phyloP scores from a whole-genome alignment of 1,140 invertebrate genomes.

The Drosophila trapezifrons region DNA sequence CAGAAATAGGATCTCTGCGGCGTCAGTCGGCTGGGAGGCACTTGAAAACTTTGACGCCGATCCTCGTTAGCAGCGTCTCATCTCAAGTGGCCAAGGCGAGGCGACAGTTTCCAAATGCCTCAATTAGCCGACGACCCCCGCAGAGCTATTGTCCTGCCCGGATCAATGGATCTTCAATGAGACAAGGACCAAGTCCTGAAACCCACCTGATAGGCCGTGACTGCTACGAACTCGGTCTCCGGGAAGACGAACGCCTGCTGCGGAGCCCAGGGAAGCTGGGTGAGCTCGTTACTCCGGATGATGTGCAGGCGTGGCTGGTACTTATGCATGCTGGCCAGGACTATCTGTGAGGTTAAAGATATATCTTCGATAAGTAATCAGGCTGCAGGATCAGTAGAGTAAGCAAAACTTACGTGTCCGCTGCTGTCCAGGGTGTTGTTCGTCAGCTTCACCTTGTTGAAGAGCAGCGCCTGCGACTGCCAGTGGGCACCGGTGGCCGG shows the following conservation, averaged over 20 bases:
- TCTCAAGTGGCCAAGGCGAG: constrained; percentile 48
- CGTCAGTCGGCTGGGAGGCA: constrained; percentile 23
- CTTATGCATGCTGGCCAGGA: constrained; percentile 96
- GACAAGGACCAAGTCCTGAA: background rate
- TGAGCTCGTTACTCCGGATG: constrained; percentile 89
- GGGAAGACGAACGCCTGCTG: constrained; percentile 89
- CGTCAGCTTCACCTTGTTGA: constrained; percentile 94
- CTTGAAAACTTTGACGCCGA: constrained; percentile 33
- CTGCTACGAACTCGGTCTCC: constrained; percentile 95
- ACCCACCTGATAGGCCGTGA: constrained; percentile 95
- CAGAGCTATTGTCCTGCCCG: constrained; percentile 38
- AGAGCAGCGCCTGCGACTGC: constrained; percentile 93
- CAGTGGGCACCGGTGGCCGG: constrained; percentile 93
- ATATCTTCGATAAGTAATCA: constrained; percentile 27
- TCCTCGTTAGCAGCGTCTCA: constrained; percentile 5
- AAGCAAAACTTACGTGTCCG: constrained; percentile 89
- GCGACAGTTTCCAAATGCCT: constrained; percentile 53
- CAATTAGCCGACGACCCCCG: constrained; percentile 53
- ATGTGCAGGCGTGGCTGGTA: constrained; percentile 94
- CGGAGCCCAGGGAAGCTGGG: constrained; percentile 87
- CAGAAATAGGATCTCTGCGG: constrained; percentile 36
- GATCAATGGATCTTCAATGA: constrained; percentile 40
- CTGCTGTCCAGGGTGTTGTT: constrained; percentile 93
- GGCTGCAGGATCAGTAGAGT: background rate
- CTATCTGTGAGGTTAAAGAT: constrained; percentile 87